phyloP scores from a whole-genome alignment of 2,797 vertebrate species.

The Paguma larvata region DNA sequence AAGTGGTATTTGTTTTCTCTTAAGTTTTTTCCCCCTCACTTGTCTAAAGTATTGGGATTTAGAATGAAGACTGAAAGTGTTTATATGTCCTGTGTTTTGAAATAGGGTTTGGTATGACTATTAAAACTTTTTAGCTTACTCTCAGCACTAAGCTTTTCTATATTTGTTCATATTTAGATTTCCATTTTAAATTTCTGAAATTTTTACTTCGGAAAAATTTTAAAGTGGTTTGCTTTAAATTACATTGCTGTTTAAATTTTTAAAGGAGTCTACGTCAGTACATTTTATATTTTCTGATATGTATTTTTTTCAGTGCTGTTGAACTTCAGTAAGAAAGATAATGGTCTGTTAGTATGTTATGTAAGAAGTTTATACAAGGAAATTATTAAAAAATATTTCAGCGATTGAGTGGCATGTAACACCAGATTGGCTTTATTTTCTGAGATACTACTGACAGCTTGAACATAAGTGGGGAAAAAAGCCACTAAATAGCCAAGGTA shows the following conservation, averaged over 20 bases:
- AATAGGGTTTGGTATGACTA: slow-evolving; percentile 29
- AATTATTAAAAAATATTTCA: slow-evolving; percentile 25
- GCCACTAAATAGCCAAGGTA: background rate
- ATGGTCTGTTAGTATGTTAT: slow-evolving; percentile 27
- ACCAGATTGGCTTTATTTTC: slow-evolving; percentile 9
- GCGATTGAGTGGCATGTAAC: slow-evolving; percentile 10
- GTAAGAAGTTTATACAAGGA: slow-evolving; percentile 34
- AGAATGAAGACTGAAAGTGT: slow-evolving; percentile 35
- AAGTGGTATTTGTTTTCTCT: slow-evolving; percentile 12
- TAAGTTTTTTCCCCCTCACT: background rate
- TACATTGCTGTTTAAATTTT: background rate
- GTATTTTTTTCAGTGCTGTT: slow-evolving; percentile 6
- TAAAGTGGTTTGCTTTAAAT: slow-evolving; percentile 7
- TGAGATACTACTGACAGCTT: slow-evolving; percentile 1
- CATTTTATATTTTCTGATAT: background rate
- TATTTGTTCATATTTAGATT: slow-evolving; percentile 46
- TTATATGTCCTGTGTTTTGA: background rate
- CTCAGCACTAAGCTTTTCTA: slow-evolving; percentile 29
- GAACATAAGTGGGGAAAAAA: slow-evolving; percentile 25
- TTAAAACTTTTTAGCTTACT: slow-evolving; percentile 22
- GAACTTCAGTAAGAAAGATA: slow-evolving; percentile 27
- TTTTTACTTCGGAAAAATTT: slow-evolving; percentile 45
- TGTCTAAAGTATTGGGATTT: slow-evolving; percentile 38
- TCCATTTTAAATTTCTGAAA: slow-evolving; percentile 61
- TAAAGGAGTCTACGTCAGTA: background rate